Evolutionary conservation across 1,140 invertebrate species (phyloP), one percentile per base, ranked within the genome.

Genomic region (Diprion similis): DNA sequence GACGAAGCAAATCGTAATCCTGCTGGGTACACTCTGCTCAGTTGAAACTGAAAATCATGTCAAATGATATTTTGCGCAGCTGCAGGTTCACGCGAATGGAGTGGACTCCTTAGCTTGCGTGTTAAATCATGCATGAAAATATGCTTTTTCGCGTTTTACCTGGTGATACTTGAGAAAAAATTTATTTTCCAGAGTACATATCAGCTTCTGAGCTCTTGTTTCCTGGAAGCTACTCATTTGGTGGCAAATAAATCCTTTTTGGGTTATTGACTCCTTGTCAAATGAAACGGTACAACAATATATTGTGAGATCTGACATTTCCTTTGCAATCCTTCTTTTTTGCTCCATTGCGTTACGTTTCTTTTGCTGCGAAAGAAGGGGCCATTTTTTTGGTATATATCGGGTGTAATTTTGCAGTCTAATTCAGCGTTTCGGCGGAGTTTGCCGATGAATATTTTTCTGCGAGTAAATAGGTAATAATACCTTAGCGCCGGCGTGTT

Each of bases 201-300:
- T 93, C 65, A 93, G 89, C 80, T 95, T 94, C 81, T 97, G 95
- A 0, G 95, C 95, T 88, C 96, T 97, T 0, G 93, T 95, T 88
- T 98, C 96, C 0, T 95, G 93, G 82, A 97, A 97, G 1, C 95
- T 97, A 18, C 94, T 96, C 95, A 98, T 97, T 84, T 98, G 95
- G 80, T 92, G 91, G 84, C 92, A 95, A 24, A 93, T 89, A 83
- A 93, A 92, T 0, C 90, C 91, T 72, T 91, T 90, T 71, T 86
- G 88, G n/a, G 88, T 87, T 8, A 92, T 81, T 71, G 89, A 83
- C 10, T 93, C 92, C 48, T 90, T 85, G 76, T 91, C 92, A 82
- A 95, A 95, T 0, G 92, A 90, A 1, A 97, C 94, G 65, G 96
- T 95, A 67, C 94, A 91, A 85, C 96, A 98, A 84, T 98, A 98